Evolutionary conservation across 2,888 invertebrate species (phyloP), one percentile per base, ranked within the genome.

Genomic region (Dioctria rufipes): DNA sequence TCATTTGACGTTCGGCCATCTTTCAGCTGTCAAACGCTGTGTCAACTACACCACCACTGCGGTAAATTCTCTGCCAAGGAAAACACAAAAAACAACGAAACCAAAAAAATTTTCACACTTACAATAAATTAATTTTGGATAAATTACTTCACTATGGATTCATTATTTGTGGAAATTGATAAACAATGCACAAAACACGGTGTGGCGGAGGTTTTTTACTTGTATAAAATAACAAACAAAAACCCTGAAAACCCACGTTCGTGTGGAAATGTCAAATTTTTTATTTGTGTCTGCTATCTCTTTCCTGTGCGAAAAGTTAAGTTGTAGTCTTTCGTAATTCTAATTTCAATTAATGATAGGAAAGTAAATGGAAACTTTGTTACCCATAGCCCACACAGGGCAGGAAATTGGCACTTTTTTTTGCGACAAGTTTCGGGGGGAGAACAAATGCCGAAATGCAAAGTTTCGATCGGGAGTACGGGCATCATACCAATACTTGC

Each of bases 1-100:
- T 88, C 83, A 87, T 88, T 80, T 89, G 88, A 84, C 89, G 88
- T 85, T 88, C 88, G 81, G 88, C 87, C 88, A 88, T 88, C 84
- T 84, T 77, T 63, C 77, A 77, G 40, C 77, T 67, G 60, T 77
- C 13, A n/a, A 13, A 40, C 25, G 39, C 43, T 61, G 25, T 43
- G 75, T 71, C 51, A 54, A 71, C 13, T 6, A 4, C 25, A 39
- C n/a, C 39, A 84, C 46, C 42, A 65, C 42, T 71, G n/a, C 60
- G 39, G 2, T 60, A 2, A 13, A 60, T 60, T 6, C 60, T 0
- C 25, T 69, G 39, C 69, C 11, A 11, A 37, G 60, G 42, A 60
- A 75, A 75, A 54, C 54, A 42, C 58, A 43, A 40, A 60, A 75
- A 77, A 49, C 13, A 77, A 77, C 63, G 43, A 75, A 77, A 63